A percentile compares a stretch with the other conserved stretches of the same genome.
Evolutionary conservation across 2,888 invertebrate genomes (phyloP).

Genomic region (Andrena camellia): DNA sequence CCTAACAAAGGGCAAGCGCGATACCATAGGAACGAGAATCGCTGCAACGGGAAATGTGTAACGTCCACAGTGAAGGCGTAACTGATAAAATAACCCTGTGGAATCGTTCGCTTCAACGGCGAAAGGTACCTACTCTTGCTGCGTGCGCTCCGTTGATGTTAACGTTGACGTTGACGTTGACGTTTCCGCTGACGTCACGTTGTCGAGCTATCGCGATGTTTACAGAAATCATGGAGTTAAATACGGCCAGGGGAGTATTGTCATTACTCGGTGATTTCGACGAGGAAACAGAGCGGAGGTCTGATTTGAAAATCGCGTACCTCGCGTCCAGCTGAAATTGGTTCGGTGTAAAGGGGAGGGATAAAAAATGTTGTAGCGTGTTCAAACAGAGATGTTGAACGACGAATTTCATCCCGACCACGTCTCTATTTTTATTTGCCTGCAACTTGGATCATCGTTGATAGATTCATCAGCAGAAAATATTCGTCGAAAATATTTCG

Average conservation of each 20-base stretch:
- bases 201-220: neutral
- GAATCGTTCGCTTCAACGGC: neutral
- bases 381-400: neutral
- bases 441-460: neutral
- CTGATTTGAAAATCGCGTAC: neutral
- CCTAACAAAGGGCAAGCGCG: conserved; percentile 32
- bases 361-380: neutral
- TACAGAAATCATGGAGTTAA: neutral
- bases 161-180: neutral
- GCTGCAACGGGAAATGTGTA: conserved; percentile 7
- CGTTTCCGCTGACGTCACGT: neutral
- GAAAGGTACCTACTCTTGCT: neutral
- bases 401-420: neutral
- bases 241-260: neutral
- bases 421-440: neutral
- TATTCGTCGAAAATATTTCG: neutral
- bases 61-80: conserved; percentile 29
- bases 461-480: neutral
- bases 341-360: neutral
- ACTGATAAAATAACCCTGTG: conserved; percentile 51
- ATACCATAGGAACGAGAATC: conserved; percentile 19
- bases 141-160: neutral
- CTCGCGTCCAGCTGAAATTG: neutral
- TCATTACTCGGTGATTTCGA: neutral
- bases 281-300: neutral